Conservation (phyloP, 1,140 invertebrate genomes). For the Lanistes nyassanus region DNA sequence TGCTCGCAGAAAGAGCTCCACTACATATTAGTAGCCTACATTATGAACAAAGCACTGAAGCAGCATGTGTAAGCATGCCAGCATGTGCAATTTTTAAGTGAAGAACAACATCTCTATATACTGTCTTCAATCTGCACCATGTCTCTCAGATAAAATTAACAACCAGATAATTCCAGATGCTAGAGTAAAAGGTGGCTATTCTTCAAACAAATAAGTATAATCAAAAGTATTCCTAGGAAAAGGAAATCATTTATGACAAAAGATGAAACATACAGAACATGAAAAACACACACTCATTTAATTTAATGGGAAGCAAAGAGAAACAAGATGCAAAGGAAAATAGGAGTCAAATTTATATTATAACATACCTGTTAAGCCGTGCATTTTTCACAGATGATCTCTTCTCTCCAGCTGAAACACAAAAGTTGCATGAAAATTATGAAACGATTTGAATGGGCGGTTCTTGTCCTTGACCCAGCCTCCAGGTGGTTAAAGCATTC, state of each 20-base stretch:
- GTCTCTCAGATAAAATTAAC: too few relatives aligned
- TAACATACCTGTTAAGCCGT: conserved; percentile 46
- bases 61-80: too few relatives aligned
- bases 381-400: conserved; percentile 36
- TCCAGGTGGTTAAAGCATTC: too few relatives aligned
- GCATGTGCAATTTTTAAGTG: too few relatives aligned
- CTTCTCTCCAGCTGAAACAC: conserved; percentile 29
- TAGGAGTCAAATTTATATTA: conserved; percentile 15
- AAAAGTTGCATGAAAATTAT: conserved; percentile 5
- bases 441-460: too few relatives aligned
- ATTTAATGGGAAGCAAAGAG: conserved; percentile 18
- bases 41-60: too few relatives aligned
- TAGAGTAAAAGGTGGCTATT: not conserved
- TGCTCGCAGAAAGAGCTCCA: too few relatives aligned
- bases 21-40: too few relatives aligned
- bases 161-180: too few relatives aligned
- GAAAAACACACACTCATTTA: not conserved
- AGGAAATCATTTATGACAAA: not conserved
- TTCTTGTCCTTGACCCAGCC: too few relatives aligned
- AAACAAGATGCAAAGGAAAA: not conserved
- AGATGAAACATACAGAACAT: not conserved
- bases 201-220: not conserved
- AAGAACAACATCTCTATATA: too few relatives aligned
- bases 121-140: too few relatives aligned
- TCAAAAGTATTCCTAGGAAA: conserved; percentile 1